Evolutionary conservation across 2,888 invertebrate genomes (phyloP), one percentile per base, ranked within the genome.

Genomic region (Asteroscopus sphinx): DNA sequence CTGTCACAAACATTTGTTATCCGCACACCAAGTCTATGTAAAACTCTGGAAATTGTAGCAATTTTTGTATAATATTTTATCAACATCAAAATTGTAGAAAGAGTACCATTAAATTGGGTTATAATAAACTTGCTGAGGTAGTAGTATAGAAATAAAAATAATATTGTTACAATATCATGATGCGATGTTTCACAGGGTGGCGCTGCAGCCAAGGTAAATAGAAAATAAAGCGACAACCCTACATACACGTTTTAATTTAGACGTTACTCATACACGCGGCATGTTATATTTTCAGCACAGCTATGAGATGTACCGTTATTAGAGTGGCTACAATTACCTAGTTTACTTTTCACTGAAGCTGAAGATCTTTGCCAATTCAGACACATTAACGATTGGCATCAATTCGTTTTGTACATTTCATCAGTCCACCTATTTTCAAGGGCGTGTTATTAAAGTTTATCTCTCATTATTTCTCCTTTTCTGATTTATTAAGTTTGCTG

Each of bases 191-290:
- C 92, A 86, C 94, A 94, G 94, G 94, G 94, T 80, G 91, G 92
- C 78, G 93, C 87, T 76, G 91, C 91, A 79, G 89, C 86, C 81
- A 94, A 94, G 94, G 94, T 94, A 94, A 93, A 81, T 85, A 80
- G 74, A 68, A 63, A 66, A 73, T 73, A 76, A 71, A 76, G 63
- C 72, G 55, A 74, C 65, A 68, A 78, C 73, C 77, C 62, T 73
- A 69, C 68, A 60, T 74, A 80, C 73, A 82, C 77, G 76, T 87
- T 86, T 87, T 76, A 68, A 76, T 77, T 86, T 85, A 86, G 84
- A 79, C 69, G 72, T 76, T 74, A 79, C 76, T 75, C 76, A 75
- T 72, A 81, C 85, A 85, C 81, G 77, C 82, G 85, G 91, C 91
- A 89, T 90, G 90, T 77, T 77, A 68, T 80, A 82, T 76, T 79